Base-by-base conservation (phyloP, 2,113 vertebrate species). In the Istiophorus platypterus region DNA sequence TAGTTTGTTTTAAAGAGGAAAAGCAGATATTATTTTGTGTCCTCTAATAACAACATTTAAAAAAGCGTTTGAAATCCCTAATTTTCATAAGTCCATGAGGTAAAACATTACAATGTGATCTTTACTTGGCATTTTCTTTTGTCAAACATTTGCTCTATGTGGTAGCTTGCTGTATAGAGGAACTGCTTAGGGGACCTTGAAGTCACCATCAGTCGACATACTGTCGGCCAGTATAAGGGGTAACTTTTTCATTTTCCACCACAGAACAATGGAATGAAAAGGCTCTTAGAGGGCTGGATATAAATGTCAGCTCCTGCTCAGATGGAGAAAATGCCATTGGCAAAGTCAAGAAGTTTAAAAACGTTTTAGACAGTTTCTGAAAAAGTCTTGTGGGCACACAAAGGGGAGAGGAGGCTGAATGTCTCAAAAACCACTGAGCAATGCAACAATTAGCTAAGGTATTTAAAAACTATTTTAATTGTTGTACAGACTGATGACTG, bases 241-340 rank as follows among this genome's bases (percentile, higher is more conserved):
- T 61, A 82, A 85, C 76, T 62, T 81, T 85, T 78, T 49, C 72
- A 63, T 89, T 85, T 84, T 65, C 54, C 24, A 37, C 49, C 42
- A 27, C 70, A 72, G 88, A 87, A 91, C 72, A 91, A 90, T 81
- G 42, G 41, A 72, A 65, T 64, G 63, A 84, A 87, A 86, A 78
- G 76, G 54, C 82, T 76, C 63, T 75, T 91, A 29, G 72, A 88
- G 37, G 42, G n/a, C 63, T 42, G 63, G 86, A 79, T 86, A 90
- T 88, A 91, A 91, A 92, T 93, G 90, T 91, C 92, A 93, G 81
- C 62, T 64, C 54, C 81, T 78, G 72, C 71, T 87, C 72, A 78
- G 49, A 81, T 73, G 61, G 65, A 89, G 58, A 73, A 89, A 91
- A 87, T 85, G 76, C 75, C 85, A 87, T 5, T 76, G 84, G 82